Base-by-base conservation (phyloP, 2,113 vertebrate genomes). In the Stigmatopora nigra region DNA sequence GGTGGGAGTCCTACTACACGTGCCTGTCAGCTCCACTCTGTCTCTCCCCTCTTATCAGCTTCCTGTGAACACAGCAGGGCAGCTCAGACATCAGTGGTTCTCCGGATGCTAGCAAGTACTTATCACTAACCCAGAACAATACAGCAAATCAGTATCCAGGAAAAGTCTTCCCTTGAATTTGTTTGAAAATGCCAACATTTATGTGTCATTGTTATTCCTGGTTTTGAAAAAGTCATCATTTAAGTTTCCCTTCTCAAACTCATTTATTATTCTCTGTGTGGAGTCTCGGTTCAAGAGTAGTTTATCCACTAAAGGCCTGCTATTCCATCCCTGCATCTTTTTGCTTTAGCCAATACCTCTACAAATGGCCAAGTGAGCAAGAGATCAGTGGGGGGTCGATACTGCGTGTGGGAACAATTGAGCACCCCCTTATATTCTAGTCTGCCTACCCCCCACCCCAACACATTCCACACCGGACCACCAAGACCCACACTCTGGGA, bases 401-500 rank as follows among this genome's bases (percentile, higher is more conserved):
- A 90, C 93, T 94, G 90, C 95, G 91, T 91, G 81, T 79, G 86
- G 84, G 92, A 95, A 96, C 94, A 98, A 97, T 96, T 90, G 90
- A 90, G 86, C 87, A 89, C 90, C 92, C 91, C 78, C 64, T 75
- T 83, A 88, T 82, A 80, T 81, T 56, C 71, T 4, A 17, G 56
- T 69, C 67, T 74, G 68, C 73, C 68, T 14, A 20, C 58, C 16
- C 47, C 38, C 90, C 90, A 64, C 48, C 22, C 36, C 68, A 89
- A 86, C 84, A 78, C 92, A 94, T 92, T 94, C 94, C 92, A 88
- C 88, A 89, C 86, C 77, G 90, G 95, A 94, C 96, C 94, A 95
- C 95, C 94, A 95, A 92, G 93, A 92, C 92, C 93, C 67, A 46
- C 83, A 90, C 75, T 86, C 88, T 90, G 91, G 67, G 78, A 84